Base-by-base conservation (phyloP, 2,113 vertebrate species). In the Lampris incognitus region DNA sequence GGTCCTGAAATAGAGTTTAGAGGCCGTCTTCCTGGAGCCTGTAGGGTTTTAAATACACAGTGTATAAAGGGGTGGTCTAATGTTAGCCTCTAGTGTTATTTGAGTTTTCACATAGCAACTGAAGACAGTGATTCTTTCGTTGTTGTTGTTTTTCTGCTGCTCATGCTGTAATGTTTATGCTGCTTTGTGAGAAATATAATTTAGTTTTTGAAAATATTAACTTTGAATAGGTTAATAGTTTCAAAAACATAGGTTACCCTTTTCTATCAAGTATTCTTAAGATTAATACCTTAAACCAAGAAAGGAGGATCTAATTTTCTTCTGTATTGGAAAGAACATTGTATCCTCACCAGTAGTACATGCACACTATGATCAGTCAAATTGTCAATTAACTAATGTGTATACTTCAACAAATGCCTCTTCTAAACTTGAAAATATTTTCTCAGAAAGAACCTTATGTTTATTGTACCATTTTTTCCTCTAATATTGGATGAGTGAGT, bases 1-100 rank as follows among this genome's bases (percentile, higher is more conserved):
- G 92, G 75, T 93, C 93, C 87, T 95, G 88, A 95, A 91, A 92
- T 92, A 92, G 92, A 91, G 83, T 75, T 65, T 77, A 79, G 76
- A 78, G 76, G 60, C 83, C 87, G 89, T 66, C 92, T 78, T 87
- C 67, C 78, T 89, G 91, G 91, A 92, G 92, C 92, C 91, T 84
- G 82, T 82, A 65, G 69, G 72, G 88, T 89, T 91, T 92, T 86
- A 91, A 92, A 93, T 93, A 92, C 81, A 75, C 76, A 57, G 69
- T 87, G 78, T 89, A 91, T 80, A 86, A 84, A 90, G 50, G 71
- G 80, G 74, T 56, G 72, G 81, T 81, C 86, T 87, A 91, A 89
- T 89, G 79, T 90, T 92, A 88, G 90, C 81, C 74, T 86, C 78
- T 75, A 81, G 85, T 89, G 87, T 88, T 90, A 86, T 89, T 88